These are phyloP conservation scores for Caerostris darwini DNA, from an alignment of 1,140 invertebrate genomes.

Conservation along the genomic window DNA sequence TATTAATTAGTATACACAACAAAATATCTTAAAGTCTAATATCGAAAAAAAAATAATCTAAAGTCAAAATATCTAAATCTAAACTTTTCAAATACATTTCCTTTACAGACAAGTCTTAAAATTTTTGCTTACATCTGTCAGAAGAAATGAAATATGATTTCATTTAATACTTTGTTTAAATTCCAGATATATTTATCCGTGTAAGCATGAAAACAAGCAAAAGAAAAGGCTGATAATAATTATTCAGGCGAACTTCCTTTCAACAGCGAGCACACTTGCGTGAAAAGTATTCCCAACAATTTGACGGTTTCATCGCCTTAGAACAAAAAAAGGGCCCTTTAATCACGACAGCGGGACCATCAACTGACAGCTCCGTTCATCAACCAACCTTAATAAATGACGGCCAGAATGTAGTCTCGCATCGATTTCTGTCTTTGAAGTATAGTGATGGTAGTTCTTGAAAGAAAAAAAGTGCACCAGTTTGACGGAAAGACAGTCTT, in stretches of 20 bases:
- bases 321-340: constrained; percentile 22
- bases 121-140: too few relatives aligned
- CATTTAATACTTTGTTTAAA: neutral
- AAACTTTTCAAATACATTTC: too few relatives aligned
- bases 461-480: neutral
- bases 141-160: neutral
- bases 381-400: constrained; percentile 61
- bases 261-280: neutral
- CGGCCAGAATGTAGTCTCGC: neutral
- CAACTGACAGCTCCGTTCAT: constrained; percentile 53
- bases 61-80: too few relatives aligned
- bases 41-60: too few relatives aligned
- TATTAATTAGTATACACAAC: too few relatives aligned
- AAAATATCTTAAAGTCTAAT: too few relatives aligned
- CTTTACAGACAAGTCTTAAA: too few relatives aligned
- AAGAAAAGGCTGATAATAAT: neutral
- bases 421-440: constrained; percentile 42
- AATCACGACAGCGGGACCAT: constrained; percentile 43
- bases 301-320: constrained; percentile 54
- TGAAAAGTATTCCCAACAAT: constrained; percentile 58
- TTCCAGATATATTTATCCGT: neutral
- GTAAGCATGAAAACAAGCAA: neutral
- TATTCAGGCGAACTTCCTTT: constrained; percentile 24
- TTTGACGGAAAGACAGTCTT: neutral
- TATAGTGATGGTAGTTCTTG: neutral